These are phyloP conservation scores for Prunella strophiata DNA, from an alignment of 2,797 vertebrate species.

Conservation along the genomic window DNA sequence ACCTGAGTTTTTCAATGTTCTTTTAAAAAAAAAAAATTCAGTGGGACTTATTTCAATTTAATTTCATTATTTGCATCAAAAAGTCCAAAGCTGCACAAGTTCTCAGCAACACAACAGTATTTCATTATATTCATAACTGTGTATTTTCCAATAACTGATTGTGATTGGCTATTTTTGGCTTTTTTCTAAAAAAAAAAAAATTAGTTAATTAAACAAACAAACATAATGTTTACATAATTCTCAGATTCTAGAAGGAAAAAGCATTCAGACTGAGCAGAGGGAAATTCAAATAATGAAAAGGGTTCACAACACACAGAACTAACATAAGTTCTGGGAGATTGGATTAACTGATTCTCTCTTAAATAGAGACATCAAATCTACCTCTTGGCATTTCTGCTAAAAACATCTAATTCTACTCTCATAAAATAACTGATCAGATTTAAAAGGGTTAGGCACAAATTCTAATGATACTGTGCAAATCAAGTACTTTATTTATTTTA, in stretches of 20 bases:
- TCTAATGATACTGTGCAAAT: neutral
- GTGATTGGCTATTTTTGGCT: neutral
- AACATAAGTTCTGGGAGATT: neutral
- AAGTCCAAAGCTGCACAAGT: neutral
- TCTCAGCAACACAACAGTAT: neutral
- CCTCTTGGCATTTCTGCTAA: neutral
- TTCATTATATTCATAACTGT: neutral
- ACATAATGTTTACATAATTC: neutral
- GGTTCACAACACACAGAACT: neutral
- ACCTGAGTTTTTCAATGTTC: neutral
- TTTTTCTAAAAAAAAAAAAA: neutral
- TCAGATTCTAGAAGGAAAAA: neutral
- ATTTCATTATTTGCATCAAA: neutral
- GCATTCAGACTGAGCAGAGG: neutral
- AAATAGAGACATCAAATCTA: neutral
- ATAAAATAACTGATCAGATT: conserved; percentile 14
- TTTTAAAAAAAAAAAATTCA: neutral
- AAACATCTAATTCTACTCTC: neutral
- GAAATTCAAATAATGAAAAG: neutral
- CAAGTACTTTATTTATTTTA: neutral
- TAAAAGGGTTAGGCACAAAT: neutral
- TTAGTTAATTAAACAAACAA: neutral
- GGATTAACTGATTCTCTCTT: neutral
- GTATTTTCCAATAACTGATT: neutral
- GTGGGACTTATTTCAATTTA: neutral